Evolutionary conservation across 2,113 vertebrate genomes (phyloP).

Genomic region (Crotalus tigris): DNA sequence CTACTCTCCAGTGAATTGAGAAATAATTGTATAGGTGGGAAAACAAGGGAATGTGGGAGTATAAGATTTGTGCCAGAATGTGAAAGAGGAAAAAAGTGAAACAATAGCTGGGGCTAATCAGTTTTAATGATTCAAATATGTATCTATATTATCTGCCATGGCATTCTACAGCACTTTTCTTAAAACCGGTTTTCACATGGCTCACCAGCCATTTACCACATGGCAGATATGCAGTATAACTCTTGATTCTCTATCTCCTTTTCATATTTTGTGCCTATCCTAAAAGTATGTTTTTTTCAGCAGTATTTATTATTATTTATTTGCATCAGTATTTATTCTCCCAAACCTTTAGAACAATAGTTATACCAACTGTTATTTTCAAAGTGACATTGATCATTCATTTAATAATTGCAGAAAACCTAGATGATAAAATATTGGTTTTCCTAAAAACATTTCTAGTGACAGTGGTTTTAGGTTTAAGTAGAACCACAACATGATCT

Average conservation of each 20-base stretch:
- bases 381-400: background rate
- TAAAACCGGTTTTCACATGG: background rate
- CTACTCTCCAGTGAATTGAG: slow-evolving; percentile 30
- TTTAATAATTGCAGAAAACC: background rate
- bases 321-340: background rate
- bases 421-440: background rate
- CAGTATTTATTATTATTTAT: too few relatives aligned
- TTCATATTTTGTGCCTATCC: background rate
- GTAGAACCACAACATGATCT: background rate
- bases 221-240: background rate
- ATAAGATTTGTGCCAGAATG: slow-evolving; percentile 25
- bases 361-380: background rate
- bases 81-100: background rate
- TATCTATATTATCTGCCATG: background rate
- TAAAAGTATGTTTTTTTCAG: background rate
- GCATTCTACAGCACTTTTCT: background rate
- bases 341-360: background rate
- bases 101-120: slow-evolving; percentile 26
- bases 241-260: background rate
- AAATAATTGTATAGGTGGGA: slow-evolving; percentile 11
- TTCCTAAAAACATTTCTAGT: background rate
- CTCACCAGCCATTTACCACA: background rate
- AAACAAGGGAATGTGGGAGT: slow-evolving; percentile 1
- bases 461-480: background rate
- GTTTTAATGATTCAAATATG: background rate